Base-by-base conservation (phyloP, 2,888 invertebrate genomes). In the Torymus texanus region DNA sequence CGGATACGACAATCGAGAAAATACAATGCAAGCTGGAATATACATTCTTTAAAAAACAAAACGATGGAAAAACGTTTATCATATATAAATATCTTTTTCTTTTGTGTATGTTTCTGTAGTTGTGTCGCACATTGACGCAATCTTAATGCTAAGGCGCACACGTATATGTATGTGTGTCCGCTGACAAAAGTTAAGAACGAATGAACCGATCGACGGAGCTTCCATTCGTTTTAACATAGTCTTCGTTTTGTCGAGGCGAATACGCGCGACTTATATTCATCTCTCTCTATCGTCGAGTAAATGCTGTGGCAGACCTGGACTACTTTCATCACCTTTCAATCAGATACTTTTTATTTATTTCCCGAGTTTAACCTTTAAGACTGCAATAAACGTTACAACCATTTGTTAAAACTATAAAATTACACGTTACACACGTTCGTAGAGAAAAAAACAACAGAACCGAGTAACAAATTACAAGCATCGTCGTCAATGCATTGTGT, bases 221-320 rank as follows among this genome's bases (percentile, higher is more conserved):
- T 51, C 10, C 41, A 41, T 50, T 66, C 24, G 12, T 18, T 16
- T 16, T n/a, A 41, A 41, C 41, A 41, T 41, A 41, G 21, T 21
- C 13, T 53, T 63, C 16, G 16, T 24, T n/a, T 18, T 61, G 18
- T 50, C 50, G 41, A 16, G 29, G n/a, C 41, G 18, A 56, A 67
- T 51, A n/a, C 29, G 59, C 50, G 41, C 29, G 18, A 58, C 10
- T 11, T 56, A 56, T 14, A 56, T 14, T 53, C 61, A 2, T 50
- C 41, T 61, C 8, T 41, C 41, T 41, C 41, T 41, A 41, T 8
- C 66, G 14, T 59, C 66, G 53, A 74, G 41, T 74, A 77, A 77
- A 74, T 77, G 73, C 68, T 73, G 58, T 21, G 53, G 59, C 58
- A 73, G 65, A 73, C 73, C 68, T 53, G 72, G 65, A 71, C 66